Evolutionary conservation across 53 echinoderm and acorn worm species (phyloP), one percentile per base, ranked within the genome.

Genomic region (Arbacia lixula): DNA sequence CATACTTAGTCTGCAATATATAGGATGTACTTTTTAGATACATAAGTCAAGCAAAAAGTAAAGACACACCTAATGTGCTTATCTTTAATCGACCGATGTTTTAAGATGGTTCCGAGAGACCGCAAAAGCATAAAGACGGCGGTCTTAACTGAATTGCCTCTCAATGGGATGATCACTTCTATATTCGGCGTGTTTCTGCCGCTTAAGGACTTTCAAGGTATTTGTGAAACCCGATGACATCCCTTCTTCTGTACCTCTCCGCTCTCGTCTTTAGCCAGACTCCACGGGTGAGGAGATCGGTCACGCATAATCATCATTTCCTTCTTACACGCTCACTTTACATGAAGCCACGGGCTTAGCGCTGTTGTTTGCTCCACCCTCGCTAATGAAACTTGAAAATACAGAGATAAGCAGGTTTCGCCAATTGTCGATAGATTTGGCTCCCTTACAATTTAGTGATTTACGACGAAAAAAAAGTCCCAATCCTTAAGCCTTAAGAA

Each of bases 361-460:
- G 6, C 30, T 34, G 32, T 21, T 76, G 56, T 76, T 55, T 55
- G 76, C 76, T 76, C 76, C 76, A 54, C 76, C 76, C 36, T 76
- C 14, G 22, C 55, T 76, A 55, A 76, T 76, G 54, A 55, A 76
- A 12, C n/a, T 55, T 55, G 33, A 34, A 76, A 32, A 65, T 65
- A 57, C 5, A 20, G 58, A 21, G 46, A 46, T 10, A 14, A 46
- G 46, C 8, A 46, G 14, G 46, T 46, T 46, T 46, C 8, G 14
- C 8, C 46, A 8, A 46, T 10, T 46, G 8, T 46, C 46, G n/a
- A n/a, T n/a, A n/a, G n/a, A n/a, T n/a, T n/a, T n/a, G n/a, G n/a
- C n/a, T n/a, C n/a, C n/a, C 46, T 46, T 46, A 8, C 46, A 46
- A 46, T 46, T 46, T 10, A 10, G 46, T 46, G 46, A 46, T 46